Conservation (phyloP, 2,888 invertebrate genomes). For the Sinopyrophorus schimmeli region DNA sequence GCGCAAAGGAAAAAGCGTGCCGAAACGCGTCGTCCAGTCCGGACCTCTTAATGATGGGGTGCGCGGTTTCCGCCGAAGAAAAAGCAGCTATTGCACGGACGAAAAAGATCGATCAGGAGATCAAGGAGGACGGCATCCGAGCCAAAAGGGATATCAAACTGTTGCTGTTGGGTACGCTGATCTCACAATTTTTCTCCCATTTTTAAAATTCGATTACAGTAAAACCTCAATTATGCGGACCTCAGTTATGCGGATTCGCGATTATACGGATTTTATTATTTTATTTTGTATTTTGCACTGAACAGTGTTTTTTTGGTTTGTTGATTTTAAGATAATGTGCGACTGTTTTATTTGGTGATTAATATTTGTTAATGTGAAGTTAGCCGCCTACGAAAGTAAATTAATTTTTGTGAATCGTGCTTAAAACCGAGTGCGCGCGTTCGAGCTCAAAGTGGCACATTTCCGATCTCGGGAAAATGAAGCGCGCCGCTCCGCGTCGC, state of each 20-base stretch:
- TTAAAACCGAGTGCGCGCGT: too few species aligned
- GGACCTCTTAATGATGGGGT: slow-evolving; percentile 77
- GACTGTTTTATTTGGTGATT: not conserved
- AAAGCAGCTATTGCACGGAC: slow-evolving; percentile 97
- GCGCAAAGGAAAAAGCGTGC: slow-evolving; percentile 27
- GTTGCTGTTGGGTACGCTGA: slow-evolving; percentile 84
- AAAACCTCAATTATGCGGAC: too few species aligned
- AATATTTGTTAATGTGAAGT: too few species aligned
- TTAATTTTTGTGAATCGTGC: too few species aligned
- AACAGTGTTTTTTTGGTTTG: not conserved
- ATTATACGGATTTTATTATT: too few species aligned
- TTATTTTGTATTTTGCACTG: too few species aligned
- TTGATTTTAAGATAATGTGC: not conserved
- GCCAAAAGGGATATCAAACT: slow-evolving; percentile 99
- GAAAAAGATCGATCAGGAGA: slow-evolving; percentile 95
- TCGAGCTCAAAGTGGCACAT: too few species aligned
- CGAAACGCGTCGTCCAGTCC: slow-evolving; percentile 52
- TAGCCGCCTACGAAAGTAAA: too few species aligned
- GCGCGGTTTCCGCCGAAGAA: slow-evolving; percentile 99
- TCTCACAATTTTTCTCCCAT: slow-evolving; percentile 1
- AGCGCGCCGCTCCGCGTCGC: too few species aligned
- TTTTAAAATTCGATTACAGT: too few species aligned
- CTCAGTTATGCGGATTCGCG: too few species aligned
- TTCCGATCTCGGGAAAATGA: too few species aligned
- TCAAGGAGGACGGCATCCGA: slow-evolving; percentile 98